These are phyloP conservation scores for Poecilia gillii DNA, from an alignment of 2,797 vertebrate species.

Conservation along the genomic window DNA sequence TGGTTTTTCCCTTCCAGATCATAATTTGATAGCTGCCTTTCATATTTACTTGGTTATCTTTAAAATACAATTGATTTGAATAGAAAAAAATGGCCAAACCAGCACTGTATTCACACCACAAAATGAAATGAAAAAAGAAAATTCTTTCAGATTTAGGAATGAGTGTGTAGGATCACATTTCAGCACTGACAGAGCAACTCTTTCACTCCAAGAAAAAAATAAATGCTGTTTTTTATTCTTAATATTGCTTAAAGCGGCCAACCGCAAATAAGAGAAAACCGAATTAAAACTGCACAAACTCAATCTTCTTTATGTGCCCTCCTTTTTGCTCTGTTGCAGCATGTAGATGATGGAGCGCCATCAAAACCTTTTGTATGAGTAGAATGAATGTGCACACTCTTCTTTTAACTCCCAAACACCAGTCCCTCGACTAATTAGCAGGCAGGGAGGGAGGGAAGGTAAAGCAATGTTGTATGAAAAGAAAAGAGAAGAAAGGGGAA, in stretches of 20 bases:
- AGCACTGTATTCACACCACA: neutral
- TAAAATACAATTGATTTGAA: neutral
- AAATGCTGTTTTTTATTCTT: slow-evolving; percentile 11
- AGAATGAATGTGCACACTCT: slow-evolving; percentile 67
- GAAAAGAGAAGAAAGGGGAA: slow-evolving; percentile 69
- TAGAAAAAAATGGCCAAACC: neutral
- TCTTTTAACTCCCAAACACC: slow-evolving; percentile 76
- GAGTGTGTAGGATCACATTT: neutral
- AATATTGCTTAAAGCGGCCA: neutral
- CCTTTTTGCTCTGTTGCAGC: slow-evolving; percentile 31
- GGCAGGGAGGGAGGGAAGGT: slow-evolving; percentile 72
- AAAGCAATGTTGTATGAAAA: slow-evolving; percentile 74
- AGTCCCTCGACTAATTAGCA: slow-evolving; percentile 80
- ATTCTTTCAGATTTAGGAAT: neutral
- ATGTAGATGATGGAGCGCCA: slow-evolving; percentile 55
- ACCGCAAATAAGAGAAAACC: slow-evolving; percentile 30
- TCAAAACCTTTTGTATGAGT: slow-evolving; percentile 74
- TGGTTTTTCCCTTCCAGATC: neutral
- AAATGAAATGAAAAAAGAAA: neutral
- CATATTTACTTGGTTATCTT: neutral
- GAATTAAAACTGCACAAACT: slow-evolving; percentile 39
- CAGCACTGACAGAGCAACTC: neutral
- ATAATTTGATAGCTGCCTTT: neutral
- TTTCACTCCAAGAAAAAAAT: slow-evolving; percentile 2
- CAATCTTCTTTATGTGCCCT: slow-evolving; percentile 18